Percentiles rank a stretch among this genome's conserved stretches.
These are phyloP conservation scores for Ursus arctos DNA, from an alignment of 2,113 vertebrate species.

Conservation along the genomic window DNA sequence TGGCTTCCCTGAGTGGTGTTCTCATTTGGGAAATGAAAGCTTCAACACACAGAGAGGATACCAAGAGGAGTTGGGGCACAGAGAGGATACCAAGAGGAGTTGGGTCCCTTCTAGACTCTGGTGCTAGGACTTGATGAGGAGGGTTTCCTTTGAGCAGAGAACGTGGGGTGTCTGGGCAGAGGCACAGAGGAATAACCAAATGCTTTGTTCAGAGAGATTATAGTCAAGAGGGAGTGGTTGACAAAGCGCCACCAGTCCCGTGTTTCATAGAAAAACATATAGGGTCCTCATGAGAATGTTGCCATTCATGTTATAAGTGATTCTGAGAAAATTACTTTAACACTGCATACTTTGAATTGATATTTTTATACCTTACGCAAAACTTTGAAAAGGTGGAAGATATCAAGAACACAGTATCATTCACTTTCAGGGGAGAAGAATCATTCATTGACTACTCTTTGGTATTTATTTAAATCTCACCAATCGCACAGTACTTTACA, in stretches of 20 bases:
- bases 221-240: too few species aligned
- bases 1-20: neutral
- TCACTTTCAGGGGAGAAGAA: neutral
- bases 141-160: neutral
- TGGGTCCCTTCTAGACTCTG: neutral
- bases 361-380: neutral
- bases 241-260: neutral
- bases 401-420: neutral
- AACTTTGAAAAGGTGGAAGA: neutral
- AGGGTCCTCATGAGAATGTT: neutral
- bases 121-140: too few species aligned
- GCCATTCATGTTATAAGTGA: neutral
- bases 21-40: neutral
- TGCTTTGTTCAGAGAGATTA: neutral
- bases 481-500: accelerated
- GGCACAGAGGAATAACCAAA: neutral
- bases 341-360: neutral
- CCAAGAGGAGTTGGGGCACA: neutral
- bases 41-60: accelerated
- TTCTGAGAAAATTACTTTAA: neutral
- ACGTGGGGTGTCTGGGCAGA: neutral
- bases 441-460: neutral
- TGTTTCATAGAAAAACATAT: neutral
- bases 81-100: neutral
- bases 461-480: neutral